Evolutionary conservation across 2,888 invertebrate genomes (phyloP).

Genomic region (Lamproptera curius): DNA sequence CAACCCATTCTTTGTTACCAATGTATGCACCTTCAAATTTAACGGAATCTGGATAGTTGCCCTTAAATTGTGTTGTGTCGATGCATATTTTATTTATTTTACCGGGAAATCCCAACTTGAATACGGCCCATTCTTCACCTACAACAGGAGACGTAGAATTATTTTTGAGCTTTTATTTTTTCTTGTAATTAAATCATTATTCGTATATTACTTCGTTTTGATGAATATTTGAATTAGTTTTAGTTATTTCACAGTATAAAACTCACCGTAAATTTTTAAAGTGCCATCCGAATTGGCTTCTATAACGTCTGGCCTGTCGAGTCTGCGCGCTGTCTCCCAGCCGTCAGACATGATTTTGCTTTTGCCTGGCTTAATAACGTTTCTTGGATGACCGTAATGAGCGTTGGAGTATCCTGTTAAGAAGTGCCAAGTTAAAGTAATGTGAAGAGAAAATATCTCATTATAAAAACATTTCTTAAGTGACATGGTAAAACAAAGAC

Average conservation of each 20-base stretch:
- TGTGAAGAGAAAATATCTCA: no score
- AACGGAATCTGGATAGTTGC: slow-evolving; percentile 80
- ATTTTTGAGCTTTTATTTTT: no score
- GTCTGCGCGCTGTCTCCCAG: slow-evolving; percentile 81
- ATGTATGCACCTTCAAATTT: slow-evolving; percentile 73
- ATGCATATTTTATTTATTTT: slow-evolving; percentile 69
- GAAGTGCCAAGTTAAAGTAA: no score
- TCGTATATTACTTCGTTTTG: no score
- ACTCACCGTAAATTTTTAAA: slow-evolving; percentile 70
- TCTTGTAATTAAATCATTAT: no score
- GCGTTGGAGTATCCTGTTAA: slow-evolving; percentile 77
- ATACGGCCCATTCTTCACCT: slow-evolving; percentile 81
- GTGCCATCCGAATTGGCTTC: slow-evolving; percentile 74
- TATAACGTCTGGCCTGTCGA: slow-evolving; percentile 78
- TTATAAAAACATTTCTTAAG: no score
- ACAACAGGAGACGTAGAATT: slow-evolving; percentile 12
- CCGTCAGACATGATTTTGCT: slow-evolving; percentile 79
- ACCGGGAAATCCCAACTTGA: slow-evolving; percentile 76
- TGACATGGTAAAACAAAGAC: background rate
- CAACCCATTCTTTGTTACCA: slow-evolving; percentile 44
- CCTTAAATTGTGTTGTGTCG: slow-evolving; percentile 81
- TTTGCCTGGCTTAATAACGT: slow-evolving; percentile 74
- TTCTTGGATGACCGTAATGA: slow-evolving; percentile 81
- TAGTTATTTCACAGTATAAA: no score
- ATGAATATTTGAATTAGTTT: no score